Conservation (phyloP, 2,113 vertebrate genomes). For the Excalfactoria chinensis region DNA sequence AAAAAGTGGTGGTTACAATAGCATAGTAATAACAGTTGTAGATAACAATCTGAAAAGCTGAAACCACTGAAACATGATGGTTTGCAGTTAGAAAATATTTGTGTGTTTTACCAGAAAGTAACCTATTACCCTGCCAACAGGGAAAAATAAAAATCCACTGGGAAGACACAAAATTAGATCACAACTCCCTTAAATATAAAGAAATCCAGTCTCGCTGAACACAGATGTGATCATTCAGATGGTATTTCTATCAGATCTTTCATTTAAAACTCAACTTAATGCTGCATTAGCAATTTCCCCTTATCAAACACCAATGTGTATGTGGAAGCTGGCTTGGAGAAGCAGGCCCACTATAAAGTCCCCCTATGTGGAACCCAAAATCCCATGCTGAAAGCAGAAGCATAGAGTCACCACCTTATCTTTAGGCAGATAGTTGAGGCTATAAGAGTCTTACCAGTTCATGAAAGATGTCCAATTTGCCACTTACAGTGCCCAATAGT, state of each 20-base stretch:
- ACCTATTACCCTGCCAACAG: background rate
- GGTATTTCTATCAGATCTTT: slow-evolving; percentile 16
- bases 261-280: slow-evolving; percentile 21
- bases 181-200: slow-evolving; percentile 24
- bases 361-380: background rate
- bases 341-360: background rate
- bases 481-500: background rate
- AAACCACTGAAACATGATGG: slow-evolving; percentile 19
- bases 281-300: background rate
- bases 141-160: slow-evolving; percentile 53
- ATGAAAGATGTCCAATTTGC: background rate
- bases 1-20: slow-evolving; percentile 24
- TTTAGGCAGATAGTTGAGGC: background rate
- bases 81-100: slow-evolving; percentile 51
- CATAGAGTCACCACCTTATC: background rate
- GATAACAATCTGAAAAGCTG: slow-evolving; percentile 45
- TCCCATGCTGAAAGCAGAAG: background rate
- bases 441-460: background rate
- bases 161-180: slow-evolving; percentile 41
- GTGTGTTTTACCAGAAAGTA: slow-evolving; percentile 39
- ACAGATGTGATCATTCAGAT: background rate
- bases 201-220: slow-evolving; percentile 27
- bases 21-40: slow-evolving; percentile 4
- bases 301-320: background rate
- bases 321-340: background rate